Evolutionary conservation across 2,797 vertebrate species (phyloP), one percentile per base, ranked within the genome.

Genomic region (Cynodonichthys magdalenae): DNA sequence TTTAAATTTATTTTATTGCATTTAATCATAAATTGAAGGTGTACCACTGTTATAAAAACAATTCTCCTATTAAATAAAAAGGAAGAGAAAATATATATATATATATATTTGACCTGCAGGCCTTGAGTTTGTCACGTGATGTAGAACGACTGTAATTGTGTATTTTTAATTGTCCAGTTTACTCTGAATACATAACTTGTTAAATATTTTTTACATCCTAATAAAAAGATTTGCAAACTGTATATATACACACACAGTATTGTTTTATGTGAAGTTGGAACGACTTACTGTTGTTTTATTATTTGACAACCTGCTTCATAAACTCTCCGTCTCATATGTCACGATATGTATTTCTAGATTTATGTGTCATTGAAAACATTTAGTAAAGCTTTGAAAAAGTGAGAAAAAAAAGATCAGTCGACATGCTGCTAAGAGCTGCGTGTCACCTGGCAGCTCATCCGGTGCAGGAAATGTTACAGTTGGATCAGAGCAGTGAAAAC

Each of bases 361-460:
- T 54, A 45, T 20, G 27, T 58, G 18, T 48, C 48, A 42, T 71
- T 79, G 59, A 71, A 61, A 69, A 59, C 50, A 59, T 57, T 59
- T 42, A 46, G 5, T 58, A 58, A 41, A 62, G 45, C 45, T 68
- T 62, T 60, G 51, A 46, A 69, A 64, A 50, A 46, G 4, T 3
- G 7, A 12, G 27, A 65, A 66, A 66, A 45, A 69, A 68, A 48
- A 39, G 64, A 67, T 58, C 42, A 39, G 59, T 59, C 29, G 18
- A 60, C 61, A 53, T 15, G 60, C 69, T 66, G 53, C 63, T 14
- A 62, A 76, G 68, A 85, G 72, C 66, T 27, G 76, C 79, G 81
- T 80, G 81, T 89, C 86, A 86, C 86, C 83, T 86, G 79, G 84
- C 75, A 82, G 81, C 79, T 85, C 55, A 73, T 67, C 83, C 71